Percentiles rank a stretch among this genome's conserved stretches.
Evolutionary conservation across 2,888 invertebrate species (phyloP).

Genomic region (Mesochorus sp.): DNA sequence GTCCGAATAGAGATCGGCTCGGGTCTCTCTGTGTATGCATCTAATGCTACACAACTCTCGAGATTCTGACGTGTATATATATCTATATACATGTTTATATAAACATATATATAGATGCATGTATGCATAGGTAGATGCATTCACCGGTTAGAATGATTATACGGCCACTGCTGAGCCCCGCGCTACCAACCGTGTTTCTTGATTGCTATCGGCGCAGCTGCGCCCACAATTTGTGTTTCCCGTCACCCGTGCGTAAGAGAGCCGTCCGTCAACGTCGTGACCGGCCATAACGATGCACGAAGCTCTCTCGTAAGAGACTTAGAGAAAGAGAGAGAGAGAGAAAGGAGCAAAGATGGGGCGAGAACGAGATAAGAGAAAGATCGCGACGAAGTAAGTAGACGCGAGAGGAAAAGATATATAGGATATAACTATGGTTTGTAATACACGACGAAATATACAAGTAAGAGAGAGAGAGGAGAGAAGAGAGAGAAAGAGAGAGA

Average conservation of each 20-base stretch:
- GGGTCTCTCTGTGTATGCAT: neutral
- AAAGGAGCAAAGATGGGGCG: constrained; percentile 21
- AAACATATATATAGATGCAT: neutral
- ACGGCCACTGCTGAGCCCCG: constrained; percentile 68
- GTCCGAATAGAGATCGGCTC: constrained; percentile 21
- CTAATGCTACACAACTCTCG: constrained; percentile 21
- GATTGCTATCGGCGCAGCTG: constrained; percentile 81
- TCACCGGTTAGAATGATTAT: constrained; percentile 71
- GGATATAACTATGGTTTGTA: neutral
- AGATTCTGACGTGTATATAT: constrained; percentile 20
- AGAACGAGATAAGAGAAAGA: constrained; percentile 40
- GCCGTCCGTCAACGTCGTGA: constrained; percentile 80
- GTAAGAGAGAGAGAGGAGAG: neutral
- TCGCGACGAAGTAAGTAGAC: constrained; percentile 40
- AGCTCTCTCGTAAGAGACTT: constrained; percentile 38
- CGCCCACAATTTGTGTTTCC: constrained; percentile 78
- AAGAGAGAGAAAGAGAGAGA: too few species aligned
- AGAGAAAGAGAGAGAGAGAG: constrained; percentile 42
- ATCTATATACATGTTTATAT: neutral
- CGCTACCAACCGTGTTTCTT: constrained; percentile 75
- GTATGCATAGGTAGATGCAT: constrained; percentile 60
- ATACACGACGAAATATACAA: neutral
- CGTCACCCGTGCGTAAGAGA: constrained; percentile 77
- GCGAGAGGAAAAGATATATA: neutral
- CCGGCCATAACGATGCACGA: constrained; percentile 68